These are phyloP conservation scores for Dinothrombium tinctorium DNA, from an alignment of 1,140 invertebrate genomes.

Conservation along the genomic window DNA sequence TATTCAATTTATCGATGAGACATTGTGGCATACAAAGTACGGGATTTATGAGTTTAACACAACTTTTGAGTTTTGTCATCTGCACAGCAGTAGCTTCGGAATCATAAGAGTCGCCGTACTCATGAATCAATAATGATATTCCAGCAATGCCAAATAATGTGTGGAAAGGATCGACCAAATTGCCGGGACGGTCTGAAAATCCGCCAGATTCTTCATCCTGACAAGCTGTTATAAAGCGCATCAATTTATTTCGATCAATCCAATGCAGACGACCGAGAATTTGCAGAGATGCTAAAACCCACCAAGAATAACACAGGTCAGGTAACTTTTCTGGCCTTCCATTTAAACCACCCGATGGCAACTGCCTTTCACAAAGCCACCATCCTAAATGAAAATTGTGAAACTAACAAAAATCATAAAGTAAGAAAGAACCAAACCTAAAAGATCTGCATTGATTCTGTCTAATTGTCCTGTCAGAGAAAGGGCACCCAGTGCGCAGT, in stretches of 20 bases:
- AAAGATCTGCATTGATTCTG: conserved; percentile 4
- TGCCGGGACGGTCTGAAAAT: conserved; percentile 89
- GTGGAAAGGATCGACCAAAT: conserved; percentile 91
- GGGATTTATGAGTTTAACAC: conserved; percentile 43
- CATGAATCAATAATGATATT: conserved; percentile 54
- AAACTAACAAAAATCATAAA: too few relatives aligned
- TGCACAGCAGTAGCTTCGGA: neutral
- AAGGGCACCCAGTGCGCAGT: conserved; percentile 9
- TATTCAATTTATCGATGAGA: conserved; percentile 43
- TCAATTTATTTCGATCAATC: conserved; percentile 61
- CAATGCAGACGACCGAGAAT: conserved; percentile 83
- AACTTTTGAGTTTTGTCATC: neutral
- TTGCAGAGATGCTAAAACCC: conserved; percentile 82
- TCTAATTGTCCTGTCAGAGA: neutral
- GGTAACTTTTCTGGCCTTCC: conserved; percentile 42
- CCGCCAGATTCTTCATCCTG: conserved; percentile 50
- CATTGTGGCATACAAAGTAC: conserved; percentile 89
- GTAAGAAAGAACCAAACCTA: too few relatives aligned
- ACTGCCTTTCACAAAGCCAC: conserved; percentile 92
- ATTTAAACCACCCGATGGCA: conserved; percentile 91
- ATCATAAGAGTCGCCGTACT: conserved; percentile 15
- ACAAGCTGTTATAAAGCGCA: conserved; percentile 38
- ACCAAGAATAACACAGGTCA: conserved; percentile 43
- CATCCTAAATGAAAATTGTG: too few relatives aligned
- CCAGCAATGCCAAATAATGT: conserved; percentile 88